These are phyloP conservation scores for Orthosia cruda DNA, from an alignment of 2,888 invertebrate genomes.

Conservation along the genomic window DNA sequence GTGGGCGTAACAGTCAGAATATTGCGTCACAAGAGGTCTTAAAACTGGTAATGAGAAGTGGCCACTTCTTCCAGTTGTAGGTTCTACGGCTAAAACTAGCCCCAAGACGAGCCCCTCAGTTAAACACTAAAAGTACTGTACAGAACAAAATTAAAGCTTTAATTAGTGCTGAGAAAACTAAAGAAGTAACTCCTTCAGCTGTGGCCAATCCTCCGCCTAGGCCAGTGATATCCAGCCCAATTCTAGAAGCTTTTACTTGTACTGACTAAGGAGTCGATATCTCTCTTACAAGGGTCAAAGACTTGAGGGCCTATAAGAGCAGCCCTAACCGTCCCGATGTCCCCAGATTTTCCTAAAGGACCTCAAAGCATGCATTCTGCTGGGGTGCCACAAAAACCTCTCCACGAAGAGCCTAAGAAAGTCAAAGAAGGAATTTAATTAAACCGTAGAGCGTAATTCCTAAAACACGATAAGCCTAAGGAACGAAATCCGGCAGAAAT, in stretches of 20 bases:
- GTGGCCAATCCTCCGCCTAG: constrained; percentile 93
- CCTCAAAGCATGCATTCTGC: constrained; percentile 90
- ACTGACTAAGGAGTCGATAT: constrained; percentile 94
- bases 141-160: constrained; percentile 88
- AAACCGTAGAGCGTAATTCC: constrained; percentile 95
- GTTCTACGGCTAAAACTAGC: constrained; percentile 80
- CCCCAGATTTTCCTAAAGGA: constrained; percentile 87
- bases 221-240: constrained; percentile 96
- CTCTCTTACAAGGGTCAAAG: constrained; percentile 92
- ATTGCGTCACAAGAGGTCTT: constrained; percentile 81
- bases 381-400: constrained; percentile 84
- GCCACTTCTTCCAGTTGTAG: constrained; percentile 93
- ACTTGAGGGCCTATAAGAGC: constrained; percentile 92
- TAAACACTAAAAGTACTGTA: constrained; percentile 85
- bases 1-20: constrained; percentile 85
- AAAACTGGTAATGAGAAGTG: constrained; percentile 90
- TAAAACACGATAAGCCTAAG: constrained; percentile 92
- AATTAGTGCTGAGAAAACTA: constrained; percentile 85
- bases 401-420: constrained; percentile 91
- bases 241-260: constrained; percentile 96
- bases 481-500: constrained; percentile 88
- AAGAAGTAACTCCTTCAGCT: constrained; percentile 76
- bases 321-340: constrained; percentile 91
- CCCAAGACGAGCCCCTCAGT: constrained; percentile 85
- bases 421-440: constrained; percentile 92